Evolutionary conservation across 2,113 vertebrate species (phyloP).

Genomic region (Serilophus lunatus): DNA sequence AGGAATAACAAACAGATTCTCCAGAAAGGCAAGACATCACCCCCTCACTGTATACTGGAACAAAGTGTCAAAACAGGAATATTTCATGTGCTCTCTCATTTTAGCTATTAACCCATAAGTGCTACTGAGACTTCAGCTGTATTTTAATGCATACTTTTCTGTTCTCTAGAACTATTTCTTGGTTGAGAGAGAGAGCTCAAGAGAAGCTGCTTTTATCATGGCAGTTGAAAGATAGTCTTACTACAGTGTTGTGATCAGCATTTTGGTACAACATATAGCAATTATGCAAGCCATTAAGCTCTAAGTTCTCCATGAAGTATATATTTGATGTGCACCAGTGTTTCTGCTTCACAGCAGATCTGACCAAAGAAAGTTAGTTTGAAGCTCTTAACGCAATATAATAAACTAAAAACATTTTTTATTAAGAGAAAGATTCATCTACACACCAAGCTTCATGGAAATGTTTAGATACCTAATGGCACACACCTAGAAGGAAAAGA

Average conservation of each 20-base stretch:
- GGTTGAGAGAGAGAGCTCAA: not conserved
- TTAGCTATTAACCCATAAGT: not conserved
- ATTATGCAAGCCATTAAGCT: too few relatives aligned
- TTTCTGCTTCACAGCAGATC: not conserved
- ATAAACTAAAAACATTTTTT: not conserved
- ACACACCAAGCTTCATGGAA: not conserved
- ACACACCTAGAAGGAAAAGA: not conserved
- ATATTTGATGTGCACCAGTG: not conserved
- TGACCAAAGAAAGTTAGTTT: not conserved
- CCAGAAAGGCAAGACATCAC: not conserved
- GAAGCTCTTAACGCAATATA: not conserved
- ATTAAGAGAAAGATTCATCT: not conserved
- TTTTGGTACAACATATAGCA: not conserved
- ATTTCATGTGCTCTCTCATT: not conserved
- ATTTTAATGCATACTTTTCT: not conserved
- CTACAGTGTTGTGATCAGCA: not conserved
- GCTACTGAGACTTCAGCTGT: not conserved
- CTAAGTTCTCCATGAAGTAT: not conserved
- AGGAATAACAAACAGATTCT: not conserved
- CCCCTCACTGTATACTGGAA: accelerated
- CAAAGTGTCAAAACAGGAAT: not conserved
- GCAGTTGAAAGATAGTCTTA: not conserved
- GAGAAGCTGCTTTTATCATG: not conserved
- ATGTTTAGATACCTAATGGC: not conserved
- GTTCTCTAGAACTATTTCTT: not conserved